These are phyloP conservation scores for Coremacera marginata DNA, from an alignment of 2,888 invertebrate species.

Conservation along the genomic window DNA sequence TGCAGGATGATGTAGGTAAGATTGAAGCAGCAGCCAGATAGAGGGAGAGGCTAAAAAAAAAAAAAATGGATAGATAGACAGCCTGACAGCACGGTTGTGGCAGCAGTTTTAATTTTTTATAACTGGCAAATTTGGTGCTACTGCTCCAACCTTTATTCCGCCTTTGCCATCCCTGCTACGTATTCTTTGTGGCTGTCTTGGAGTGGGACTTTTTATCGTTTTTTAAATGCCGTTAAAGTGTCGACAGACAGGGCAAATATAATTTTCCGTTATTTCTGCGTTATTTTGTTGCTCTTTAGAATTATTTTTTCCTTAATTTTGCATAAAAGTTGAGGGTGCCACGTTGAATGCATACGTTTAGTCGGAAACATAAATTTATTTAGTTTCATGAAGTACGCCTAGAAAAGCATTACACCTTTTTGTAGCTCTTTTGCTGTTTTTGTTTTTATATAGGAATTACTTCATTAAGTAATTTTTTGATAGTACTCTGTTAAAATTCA, in stretches of 20 bases:
- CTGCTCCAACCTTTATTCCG: background rate
- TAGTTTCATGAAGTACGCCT: conserved; percentile 8
- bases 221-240: conserved; percentile 26
- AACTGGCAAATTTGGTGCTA: conserved; percentile 8
- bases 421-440: too few species aligned
- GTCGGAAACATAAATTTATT: conserved; percentile 33
- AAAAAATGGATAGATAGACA: conserved; percentile 14
- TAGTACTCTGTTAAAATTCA: too few species aligned
- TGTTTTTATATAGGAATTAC: too few species aligned
- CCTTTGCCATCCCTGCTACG: background rate
- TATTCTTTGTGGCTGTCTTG: background rate
- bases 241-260: conserved; percentile 13
- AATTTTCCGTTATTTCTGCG: background rate
- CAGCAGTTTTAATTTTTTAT: conserved; percentile 21
- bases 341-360: conserved; percentile 32
- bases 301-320: background rate
- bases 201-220: background rate
- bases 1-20: background rate
- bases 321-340: background rate
- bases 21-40: background rate
- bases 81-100: conserved; percentile 25
- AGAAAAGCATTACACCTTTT: conserved; percentile 16
- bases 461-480: too few species aligned
- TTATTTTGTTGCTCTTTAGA: background rate
- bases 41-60: background rate